Evolutionary conservation across 2,888 invertebrate genomes (phyloP), one percentile per base, ranked within the genome.

Genomic region (Rhagium mordax): DNA sequence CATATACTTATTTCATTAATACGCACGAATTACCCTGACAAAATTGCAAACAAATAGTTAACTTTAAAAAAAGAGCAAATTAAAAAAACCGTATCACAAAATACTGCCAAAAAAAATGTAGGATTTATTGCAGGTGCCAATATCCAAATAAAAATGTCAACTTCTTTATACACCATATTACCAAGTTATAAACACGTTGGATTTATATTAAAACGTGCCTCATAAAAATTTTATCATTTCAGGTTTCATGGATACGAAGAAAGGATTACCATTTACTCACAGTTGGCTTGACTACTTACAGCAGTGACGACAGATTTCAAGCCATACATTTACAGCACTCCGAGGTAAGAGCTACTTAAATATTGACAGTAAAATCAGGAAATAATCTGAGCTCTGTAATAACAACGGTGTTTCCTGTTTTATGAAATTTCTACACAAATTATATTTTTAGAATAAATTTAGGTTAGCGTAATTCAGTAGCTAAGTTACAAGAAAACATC

Each of bases 161-260:
- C n/a, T n/a, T n/a, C n/a, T n/a, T n/a, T n/a, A n/a, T n/a, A n/a
- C n/a, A n/a, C n/a, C n/a, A 33, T 2, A 10, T 33, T 13, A 33
- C 13, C 13, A 13, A 10, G 10, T 13, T 33, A 13, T 33, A 33
- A 13, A 33, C 33, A 33, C 3, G 3, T 33, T 2, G 10, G 2
- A 33, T 13, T 3, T 33, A 13, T 33, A 33, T 33, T 33, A 33
- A 33, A 33, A 33, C 6, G 13, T 13, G 13, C 33, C 8, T 33
- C 6, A 5, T 33, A 33, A 33, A 33, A 8, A 5, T 7, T 29
- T 33, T 41, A n/a, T 41, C 41, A 33, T 85, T 88, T 0, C 90
- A 95, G 95, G 94, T 95, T 62, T 94, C 95, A 57, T 95, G 95
- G 95, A 95, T 95, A 81, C 91, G 95, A 85, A 91, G 95, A 86